Conservation (phyloP, 2,888 invertebrate genomes). For the Tipula lateralis region DNA sequence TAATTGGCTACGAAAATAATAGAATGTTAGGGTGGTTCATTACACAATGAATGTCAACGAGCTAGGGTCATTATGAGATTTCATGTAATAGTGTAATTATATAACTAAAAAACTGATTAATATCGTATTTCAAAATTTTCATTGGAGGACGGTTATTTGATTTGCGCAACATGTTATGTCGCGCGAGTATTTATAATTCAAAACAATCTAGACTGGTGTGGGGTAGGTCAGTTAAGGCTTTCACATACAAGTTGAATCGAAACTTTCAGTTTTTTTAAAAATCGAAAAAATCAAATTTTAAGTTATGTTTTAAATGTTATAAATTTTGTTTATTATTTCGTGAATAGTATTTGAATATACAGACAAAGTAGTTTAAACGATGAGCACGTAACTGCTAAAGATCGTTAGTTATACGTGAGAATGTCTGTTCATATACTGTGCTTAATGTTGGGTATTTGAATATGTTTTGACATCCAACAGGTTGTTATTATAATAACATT, state of each 20-base stretch:
- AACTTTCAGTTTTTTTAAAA: no score
- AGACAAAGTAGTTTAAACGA: neutral
- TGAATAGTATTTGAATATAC: neutral
- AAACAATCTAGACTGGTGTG: neutral
- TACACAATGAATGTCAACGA: no score
- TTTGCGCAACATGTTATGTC: neutral
- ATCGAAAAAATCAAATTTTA: no score
- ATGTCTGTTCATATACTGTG: neutral
- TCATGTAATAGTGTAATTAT: slow-evolving; percentile 14
- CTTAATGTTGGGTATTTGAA: neutral
- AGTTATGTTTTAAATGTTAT: neutral
- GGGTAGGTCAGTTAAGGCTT: neutral
- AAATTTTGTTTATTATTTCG: neutral
- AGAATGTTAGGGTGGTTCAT: no score
- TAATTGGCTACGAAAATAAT: neutral
- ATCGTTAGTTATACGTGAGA: neutral
- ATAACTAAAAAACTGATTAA: neutral
- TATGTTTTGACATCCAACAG: neutral
- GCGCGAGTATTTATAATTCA: neutral
- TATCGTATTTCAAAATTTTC: neutral
- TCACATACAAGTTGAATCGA: no score
- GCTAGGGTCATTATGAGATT: neutral
- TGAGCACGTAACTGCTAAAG: neutral
- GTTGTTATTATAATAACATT: neutral
- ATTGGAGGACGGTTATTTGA: neutral